phyloP scores from a whole-genome alignment of 2,113 vertebrate species.

The Syngnathus scovelli region DNA sequence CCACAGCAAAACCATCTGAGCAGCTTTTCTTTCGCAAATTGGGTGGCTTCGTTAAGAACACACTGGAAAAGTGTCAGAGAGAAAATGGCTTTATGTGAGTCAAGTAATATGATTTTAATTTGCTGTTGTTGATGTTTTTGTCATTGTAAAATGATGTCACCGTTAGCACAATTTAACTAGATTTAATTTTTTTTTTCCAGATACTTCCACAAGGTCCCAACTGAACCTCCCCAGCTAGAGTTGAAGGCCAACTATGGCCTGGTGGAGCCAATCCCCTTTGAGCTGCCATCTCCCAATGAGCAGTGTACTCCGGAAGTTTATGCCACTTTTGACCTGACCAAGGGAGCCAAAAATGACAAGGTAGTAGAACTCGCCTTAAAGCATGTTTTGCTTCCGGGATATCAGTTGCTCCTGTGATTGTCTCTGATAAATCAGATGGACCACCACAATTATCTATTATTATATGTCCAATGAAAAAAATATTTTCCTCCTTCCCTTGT shows the following conservation, averaged over 20 bases:
- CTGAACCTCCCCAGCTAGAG: constrained; percentile 87
- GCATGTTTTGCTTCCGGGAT: not conserved
- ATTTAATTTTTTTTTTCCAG: constrained; percentile 54
- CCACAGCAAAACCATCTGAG: constrained; percentile 90
- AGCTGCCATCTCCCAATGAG: constrained; percentile 77
- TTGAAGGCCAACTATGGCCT: constrained; percentile 94
- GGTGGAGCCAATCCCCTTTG: constrained; percentile 85
- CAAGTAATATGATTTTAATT: too few species aligned
- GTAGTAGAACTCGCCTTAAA: constrained; percentile 54
- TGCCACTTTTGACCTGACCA: constrained; percentile 92
- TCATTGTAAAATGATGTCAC: not conserved
- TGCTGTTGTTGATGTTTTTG: too few species aligned
- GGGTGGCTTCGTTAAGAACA: constrained; percentile 84
- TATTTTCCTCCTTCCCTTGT: too few species aligned
- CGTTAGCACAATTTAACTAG: too few species aligned
- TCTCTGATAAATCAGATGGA: too few species aligned
- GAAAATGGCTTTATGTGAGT: constrained; percentile 98
- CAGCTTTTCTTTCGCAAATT: constrained; percentile 95
- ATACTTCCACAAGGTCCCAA: constrained; percentile 95
- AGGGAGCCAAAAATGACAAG: constrained; percentile 85
- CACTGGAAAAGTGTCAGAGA: constrained; percentile 91
- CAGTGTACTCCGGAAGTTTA: constrained; percentile 84
- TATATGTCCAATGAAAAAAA: too few species aligned
- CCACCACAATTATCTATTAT: too few species aligned
- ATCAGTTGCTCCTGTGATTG: too few species aligned